Evolutionary conservation across 2,797 vertebrate species (phyloP).

Genomic region (Pangasius macronema): DNA sequence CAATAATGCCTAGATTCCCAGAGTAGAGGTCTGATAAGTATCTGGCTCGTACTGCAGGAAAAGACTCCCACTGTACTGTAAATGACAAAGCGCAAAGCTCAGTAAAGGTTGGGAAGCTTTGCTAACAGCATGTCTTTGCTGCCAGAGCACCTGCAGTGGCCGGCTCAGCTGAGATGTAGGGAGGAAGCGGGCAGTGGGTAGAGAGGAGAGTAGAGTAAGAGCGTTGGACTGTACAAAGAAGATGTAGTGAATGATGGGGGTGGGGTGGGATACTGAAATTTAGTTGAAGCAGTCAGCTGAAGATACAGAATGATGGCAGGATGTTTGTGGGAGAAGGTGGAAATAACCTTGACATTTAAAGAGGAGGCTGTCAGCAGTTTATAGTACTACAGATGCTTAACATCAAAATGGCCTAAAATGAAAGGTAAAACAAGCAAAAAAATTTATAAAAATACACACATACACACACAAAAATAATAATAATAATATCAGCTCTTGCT

Average conservation of each 20-base stretch:
- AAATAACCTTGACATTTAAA: conserved; percentile 20
- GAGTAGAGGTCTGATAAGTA: conserved; percentile 37
- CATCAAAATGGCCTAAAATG: neutral
- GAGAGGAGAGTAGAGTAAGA: neutral
- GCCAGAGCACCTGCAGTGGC: conserved; percentile 31
- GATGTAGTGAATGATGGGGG: neutral
- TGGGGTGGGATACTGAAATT: neutral
- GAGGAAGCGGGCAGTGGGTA: conserved; percentile 2
- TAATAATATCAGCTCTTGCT: neutral
- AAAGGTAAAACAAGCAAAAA: neutral
- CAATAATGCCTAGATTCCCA: conserved; percentile 25
- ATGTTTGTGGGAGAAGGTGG: neutral
- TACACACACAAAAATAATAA: neutral
- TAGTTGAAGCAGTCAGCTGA: neutral
- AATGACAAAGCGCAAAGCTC: neutral
- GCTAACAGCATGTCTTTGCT: conserved; percentile 48
- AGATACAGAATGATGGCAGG: neutral
- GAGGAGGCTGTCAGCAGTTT: neutral
- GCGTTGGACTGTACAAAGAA: neutral
- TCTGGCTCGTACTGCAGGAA: conserved; percentile 34
- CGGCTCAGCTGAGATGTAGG: neutral
- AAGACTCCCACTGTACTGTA: conserved; percentile 20
- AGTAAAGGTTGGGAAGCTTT: conserved; percentile 41
- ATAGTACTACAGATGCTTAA: neutral
- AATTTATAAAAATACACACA: neutral